Base-by-base conservation (phyloP, 2,797 vertebrate species). In the Sparus aurata region DNA sequence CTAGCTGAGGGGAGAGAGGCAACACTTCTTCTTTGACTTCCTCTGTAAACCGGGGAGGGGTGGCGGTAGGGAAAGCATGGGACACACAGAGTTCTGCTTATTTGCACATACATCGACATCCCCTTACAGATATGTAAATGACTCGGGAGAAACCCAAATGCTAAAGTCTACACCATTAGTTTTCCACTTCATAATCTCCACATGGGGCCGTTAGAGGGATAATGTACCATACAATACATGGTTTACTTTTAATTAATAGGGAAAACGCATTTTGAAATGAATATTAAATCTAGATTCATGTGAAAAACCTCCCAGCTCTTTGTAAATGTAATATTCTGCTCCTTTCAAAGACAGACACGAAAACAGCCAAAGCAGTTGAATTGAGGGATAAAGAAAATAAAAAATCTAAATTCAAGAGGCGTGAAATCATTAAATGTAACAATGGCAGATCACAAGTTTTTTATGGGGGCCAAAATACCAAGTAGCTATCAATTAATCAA, bases 171-270 rank as follows among this genome's bases (percentile, higher is more conserved):
- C 96, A 97, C 97, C 97, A 98, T 99, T 99, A 98, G 97, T 98
- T 98, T 98, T 98, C 96, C 97, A 98, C 97, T 98, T 98, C 97
- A 97, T 97, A 96, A 97, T 97, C 97, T 97, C 97, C 97, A 97
- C 97, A 98, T 97, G 98, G 96, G 97, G 97, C 97, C 97, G 97
- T 99, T 99, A 98, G 97, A 94, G 96, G 96, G 96, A 99, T 99
- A 99, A 99, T 99, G 98, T 99, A 98, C 97, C 98, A 97, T 99
- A 98, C 97, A 96, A 97, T 98, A 97, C 96, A 97, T 95, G 97
- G 95, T 98, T 98, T 98, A 97, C 96, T 99, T 99, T 98, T 99
- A 99, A 99, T 99, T 99, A 99, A 97, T 98, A 96, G 96, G 94
- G 92, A 95, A 98, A 97, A 97, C 94, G 84, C 91, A 97, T 96